Evolutionary conservation across 2,113 vertebrate genomes (phyloP), one percentile per base, ranked within the genome.

Genomic region (Pheucticus melanocephalus): DNA sequence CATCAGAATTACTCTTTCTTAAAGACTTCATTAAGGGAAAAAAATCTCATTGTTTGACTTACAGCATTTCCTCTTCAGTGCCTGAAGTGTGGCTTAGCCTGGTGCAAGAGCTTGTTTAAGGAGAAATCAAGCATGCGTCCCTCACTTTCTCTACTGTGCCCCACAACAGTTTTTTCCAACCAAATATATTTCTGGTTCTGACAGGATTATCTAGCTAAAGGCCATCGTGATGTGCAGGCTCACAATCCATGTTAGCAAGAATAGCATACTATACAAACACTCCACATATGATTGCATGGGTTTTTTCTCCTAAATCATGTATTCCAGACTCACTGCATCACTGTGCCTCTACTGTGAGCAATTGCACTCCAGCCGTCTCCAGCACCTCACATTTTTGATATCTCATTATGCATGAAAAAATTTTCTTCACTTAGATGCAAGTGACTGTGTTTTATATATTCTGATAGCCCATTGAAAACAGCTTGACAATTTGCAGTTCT

Each of bases 301-400:
- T 5, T 40, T 63, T 72, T 59, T 68, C 45, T 40, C 2, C 57
- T 60, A 37, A 60, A 18, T 27, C 35, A 12, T 6, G 7, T 25
- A 37, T 37, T 56, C 22, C 40, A 72, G 54, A 50, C 28, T 33
- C 18, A 25, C 19, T 64, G 65, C 35, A 37, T n/a, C 2, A 2
- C 21, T 1, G 0, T 48, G 54, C 4, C 40, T 79, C 65, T 14
- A n/a, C 17, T 0, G 0, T 4, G 39, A 91, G 54, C 10, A 50
- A 6, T 27, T 70, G 40, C n/a, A 3, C 28, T 79, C 8, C 70
- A 71, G 61, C 16, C 0, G 0, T 42, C 57, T 45, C 37, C 27
- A 79, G n/a, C 4, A 4, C 57, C 31, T 69, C 71, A n/a, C 18
- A 18, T 25, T 79, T 45, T 42, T 66, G 37, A 7, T 64, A 60